A percentile compares a stretch with the other conserved stretches of the same genome.
These are phyloP conservation scores for Nothoprocta pentlandii DNA, from an alignment of 2,113 vertebrate genomes.

Conservation along the genomic window DNA sequence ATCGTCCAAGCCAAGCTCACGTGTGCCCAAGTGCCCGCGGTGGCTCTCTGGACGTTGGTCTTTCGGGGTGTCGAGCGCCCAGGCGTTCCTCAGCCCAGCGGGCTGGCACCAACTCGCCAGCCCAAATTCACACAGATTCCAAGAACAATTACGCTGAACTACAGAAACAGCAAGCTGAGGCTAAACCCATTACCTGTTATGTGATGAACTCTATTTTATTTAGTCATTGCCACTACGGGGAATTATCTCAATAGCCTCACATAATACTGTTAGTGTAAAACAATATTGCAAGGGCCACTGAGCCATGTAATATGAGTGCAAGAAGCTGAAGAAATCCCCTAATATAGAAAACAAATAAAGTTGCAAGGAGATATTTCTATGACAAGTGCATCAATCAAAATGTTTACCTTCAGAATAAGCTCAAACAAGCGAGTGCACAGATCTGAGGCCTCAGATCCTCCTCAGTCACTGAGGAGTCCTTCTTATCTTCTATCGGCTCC, in stretches of 20 bases:
- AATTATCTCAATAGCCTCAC: not conserved
- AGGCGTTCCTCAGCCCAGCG: not conserved
- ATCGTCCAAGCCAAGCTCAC: not conserved
- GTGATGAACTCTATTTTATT: not conserved
- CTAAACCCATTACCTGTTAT: not conserved
- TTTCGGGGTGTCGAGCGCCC: not conserved
- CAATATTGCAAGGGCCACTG: not conserved
- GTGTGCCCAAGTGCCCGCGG: not conserved
- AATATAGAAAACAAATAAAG: not conserved
- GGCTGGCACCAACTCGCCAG: not conserved
- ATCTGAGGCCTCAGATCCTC: not conserved
- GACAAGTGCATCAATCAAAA: not conserved
- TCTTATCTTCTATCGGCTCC: not conserved
- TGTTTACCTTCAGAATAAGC: not conserved
- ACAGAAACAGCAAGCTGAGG: not conserved
- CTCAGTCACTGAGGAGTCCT: not conserved
- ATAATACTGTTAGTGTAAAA: not conserved
- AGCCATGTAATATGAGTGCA: not conserved
- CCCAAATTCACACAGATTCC: not conserved
- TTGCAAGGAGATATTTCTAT: not conserved
- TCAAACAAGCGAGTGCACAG: not conserved
- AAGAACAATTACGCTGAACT: not conserved
- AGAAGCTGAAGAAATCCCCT: not conserved
- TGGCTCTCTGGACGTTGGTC: not conserved
- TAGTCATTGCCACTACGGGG: not conserved